Evolutionary conservation across 2,888 invertebrate species (phyloP), one percentile per base, ranked within the genome.

Genomic region (Didymodactylos carnosus): DNA sequence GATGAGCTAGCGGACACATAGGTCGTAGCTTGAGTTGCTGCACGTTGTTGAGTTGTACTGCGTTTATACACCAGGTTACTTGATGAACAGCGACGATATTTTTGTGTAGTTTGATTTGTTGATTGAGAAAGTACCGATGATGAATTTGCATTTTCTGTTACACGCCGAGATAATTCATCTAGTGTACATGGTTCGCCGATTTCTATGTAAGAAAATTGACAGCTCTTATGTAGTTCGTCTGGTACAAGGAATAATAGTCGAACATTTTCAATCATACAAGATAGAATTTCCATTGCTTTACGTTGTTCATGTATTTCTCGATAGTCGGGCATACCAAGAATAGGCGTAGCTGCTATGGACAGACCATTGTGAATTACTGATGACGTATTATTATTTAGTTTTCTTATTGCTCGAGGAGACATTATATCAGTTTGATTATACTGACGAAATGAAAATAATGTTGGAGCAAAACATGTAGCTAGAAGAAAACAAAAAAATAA

Each of bases 391-490:
- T 29, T 29, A 10, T 16, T 16, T 35, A 2, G 6, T 35, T 62
- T 62, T 11, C 62, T 29, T 35, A 49, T 23, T n/a, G 49, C n/a
- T 49, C 35, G 1, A n/a, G 62, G 35, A 35, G 62, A 19, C n/a
- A 35, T n/a, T n/a, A 23, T 11, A 62, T 62, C 62, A 43, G 43
- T 62, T 39, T 72, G 40, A 16, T 8, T 14, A 51, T 73, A 49
- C 35, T 49, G 39, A 71, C 75, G 75, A 35, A 77, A 75, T 53
- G 89, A 88, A 84, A 92, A 91, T 75, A 97, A 85, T 23, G 94
- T 92, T 8, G 95, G 94, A 0, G 94, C 93, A 79, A 95, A 87
- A 82, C 95, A 95, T 39, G 95, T 91, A 0, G 94, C 92, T 78
- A 95, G 85, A 84, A 35, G 27, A 39, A 90, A 92, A 95, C 95